A percentile compares a stretch with the other conserved stretches of the same genome.
These are phyloP conservation scores for Neuroscelio doddi DNA, from an alignment of 2,888 invertebrate species.

Conservation along the genomic window DNA sequence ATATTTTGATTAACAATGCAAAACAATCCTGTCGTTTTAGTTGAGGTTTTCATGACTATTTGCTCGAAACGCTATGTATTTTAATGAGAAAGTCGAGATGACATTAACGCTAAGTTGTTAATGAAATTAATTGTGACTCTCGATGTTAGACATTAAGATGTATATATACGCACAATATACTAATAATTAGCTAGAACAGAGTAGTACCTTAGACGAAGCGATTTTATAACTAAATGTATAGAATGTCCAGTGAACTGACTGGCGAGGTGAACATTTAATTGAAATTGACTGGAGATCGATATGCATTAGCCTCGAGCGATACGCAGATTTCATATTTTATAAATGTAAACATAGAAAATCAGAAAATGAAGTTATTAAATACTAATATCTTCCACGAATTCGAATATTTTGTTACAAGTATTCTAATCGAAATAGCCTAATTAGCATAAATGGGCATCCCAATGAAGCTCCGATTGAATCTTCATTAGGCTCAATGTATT, in stretches of 20 bases:
- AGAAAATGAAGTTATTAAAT: not conserved
- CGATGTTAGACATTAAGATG: slow-evolving; percentile 29
- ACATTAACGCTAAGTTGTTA: slow-evolving; percentile 33
- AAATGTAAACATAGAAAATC: slow-evolving; percentile 20
- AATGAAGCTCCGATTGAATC: no score
- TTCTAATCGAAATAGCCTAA: no score
- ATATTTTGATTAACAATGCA: no score
- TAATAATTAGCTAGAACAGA: slow-evolving; percentile 2
- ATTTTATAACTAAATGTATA: slow-evolving; percentile 39
- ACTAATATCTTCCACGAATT: no score
- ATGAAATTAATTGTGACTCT: slow-evolving; percentile 47
- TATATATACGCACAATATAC: slow-evolving; percentile 20
- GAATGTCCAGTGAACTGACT: slow-evolving; percentile 41
- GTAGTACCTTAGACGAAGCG: slow-evolving; percentile 33
- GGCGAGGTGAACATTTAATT: slow-evolving; percentile 56
- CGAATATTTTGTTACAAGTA: no score
- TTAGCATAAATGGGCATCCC: no score
- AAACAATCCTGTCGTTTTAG: no score
- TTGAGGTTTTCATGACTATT: slow-evolving; percentile 20
- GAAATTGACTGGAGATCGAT: slow-evolving; percentile 52
- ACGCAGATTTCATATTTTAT: slow-evolving; percentile 36
- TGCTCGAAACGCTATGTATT: slow-evolving; percentile 19
- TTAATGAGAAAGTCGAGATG: slow-evolving; percentile 32
- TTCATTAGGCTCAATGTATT: no score
- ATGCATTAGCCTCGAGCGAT: slow-evolving; percentile 32